Evolutionary conservation across 2,888 invertebrate genomes (phyloP), one percentile per base, ranked within the genome.

Genomic region (Agapostemon virescens): DNA sequence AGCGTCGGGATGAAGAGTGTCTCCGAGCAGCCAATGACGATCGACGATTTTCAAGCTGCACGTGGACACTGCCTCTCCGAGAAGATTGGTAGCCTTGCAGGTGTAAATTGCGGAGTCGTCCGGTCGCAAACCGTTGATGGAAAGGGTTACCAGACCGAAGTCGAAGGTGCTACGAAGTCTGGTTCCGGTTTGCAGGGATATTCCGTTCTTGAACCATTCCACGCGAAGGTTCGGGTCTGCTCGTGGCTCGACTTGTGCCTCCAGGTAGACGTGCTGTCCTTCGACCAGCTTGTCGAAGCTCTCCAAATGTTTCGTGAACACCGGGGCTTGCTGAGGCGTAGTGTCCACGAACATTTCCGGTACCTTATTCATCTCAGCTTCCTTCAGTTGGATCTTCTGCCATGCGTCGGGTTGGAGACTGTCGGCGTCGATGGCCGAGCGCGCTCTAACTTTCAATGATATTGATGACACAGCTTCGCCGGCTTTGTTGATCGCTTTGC

Each of bases 41-140:
- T 97, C 98, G 93, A 96, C 97, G 89, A 98, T 96, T 93, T 98
- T 98, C 69, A 98, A 94, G 5, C 97, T 96, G 85, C 98, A 96
- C 0, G 98, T 98, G 1, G 98, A 98, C 26, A 98, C 97, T 74
- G 98, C 98, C 94, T 98, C 98, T 63, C 99, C 99, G 77, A 97
- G 95, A 83, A 97, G 94, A 92, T 99, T 99, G 17, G 96, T 97
- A 0, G 98, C 99, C 93, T 97, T 97, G 93, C 98, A 98, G 1
- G 98, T 98, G 91, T 99, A 99, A 88, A 98, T 96, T 9, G 98
- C 99, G 3, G 98, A 98, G 93, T 99, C 99, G 89, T 98, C 98
- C 69, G 95, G 95, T 88, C 98, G 95, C 63, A 98, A 91, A 3
- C 97, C 96, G 90, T 97, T 97, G 81, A 98, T 96, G 23, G 98